Conservation (phyloP, 2,888 invertebrate species). For the Saturnia pavonia region DNA sequence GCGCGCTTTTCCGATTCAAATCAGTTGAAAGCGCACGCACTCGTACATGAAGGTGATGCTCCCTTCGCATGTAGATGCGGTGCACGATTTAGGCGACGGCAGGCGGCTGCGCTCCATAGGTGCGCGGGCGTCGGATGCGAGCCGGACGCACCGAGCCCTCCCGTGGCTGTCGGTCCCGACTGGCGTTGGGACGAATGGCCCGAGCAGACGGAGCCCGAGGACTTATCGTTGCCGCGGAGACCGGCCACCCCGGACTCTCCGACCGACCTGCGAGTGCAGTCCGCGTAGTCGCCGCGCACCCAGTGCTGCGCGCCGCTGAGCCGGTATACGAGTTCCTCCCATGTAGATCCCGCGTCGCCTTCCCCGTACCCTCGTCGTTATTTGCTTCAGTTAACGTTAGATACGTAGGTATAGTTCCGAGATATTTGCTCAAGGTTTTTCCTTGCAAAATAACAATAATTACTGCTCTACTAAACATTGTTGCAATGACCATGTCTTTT, state of each 20-base stretch:
- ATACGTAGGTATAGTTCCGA: slow-evolving; percentile 12
- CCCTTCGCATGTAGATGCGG: slow-evolving; percentile 93
- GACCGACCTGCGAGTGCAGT: slow-evolving; percentile 76
- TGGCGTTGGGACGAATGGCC: slow-evolving; percentile 83
- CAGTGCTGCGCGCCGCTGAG: slow-evolving; percentile 63
- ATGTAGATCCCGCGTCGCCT: slow-evolving; percentile 68
- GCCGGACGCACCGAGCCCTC: slow-evolving; percentile 71
- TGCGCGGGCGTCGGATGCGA: slow-evolving; percentile 81
- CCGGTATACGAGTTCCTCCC: slow-evolving; percentile 91
- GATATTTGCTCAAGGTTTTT: slow-evolving; percentile 15
- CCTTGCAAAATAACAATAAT: slow-evolving; percentile 32
- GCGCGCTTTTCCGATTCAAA: slow-evolving; percentile 95
- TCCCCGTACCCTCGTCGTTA: slow-evolving; percentile 4
- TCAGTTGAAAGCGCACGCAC: slow-evolving; percentile 93
- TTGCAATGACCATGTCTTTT: slow-evolving; percentile 46
- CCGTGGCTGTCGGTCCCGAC: slow-evolving; percentile 67
- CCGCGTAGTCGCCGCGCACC: slow-evolving; percentile 69
- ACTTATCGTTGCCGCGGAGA: slow-evolving; percentile 87
- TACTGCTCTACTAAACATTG: slow-evolving; percentile 40
- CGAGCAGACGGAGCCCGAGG: slow-evolving; percentile 96
- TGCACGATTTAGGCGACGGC: slow-evolving; percentile 90
- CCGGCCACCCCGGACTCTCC: slow-evolving; percentile 77
- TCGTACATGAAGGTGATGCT: slow-evolving; percentile 95
- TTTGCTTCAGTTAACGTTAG: slow-evolving; percentile 15
- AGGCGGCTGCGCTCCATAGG: slow-evolving; percentile 93